Conservation (phyloP, 2,797 vertebrate species). For the Anolis apletophallus region DNA sequence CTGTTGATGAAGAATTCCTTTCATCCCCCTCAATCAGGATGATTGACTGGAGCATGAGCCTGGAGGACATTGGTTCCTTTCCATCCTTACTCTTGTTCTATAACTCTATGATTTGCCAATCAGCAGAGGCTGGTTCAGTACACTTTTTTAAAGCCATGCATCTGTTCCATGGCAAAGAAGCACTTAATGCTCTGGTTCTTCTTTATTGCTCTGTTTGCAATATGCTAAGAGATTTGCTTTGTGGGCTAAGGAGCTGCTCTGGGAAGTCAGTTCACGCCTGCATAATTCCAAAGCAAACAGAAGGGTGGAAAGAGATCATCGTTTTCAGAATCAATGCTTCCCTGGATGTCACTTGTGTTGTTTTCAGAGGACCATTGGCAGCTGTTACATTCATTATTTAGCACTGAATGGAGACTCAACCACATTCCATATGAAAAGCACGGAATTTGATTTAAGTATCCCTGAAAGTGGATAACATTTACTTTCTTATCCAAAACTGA, state of each 20-base stretch:
- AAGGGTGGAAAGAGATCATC: neutral
- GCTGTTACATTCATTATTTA: constrained; percentile 27
- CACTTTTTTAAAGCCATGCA: neutral
- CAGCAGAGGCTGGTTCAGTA: neutral
- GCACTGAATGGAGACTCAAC: neutral
- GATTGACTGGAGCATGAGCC: too few relatives aligned
- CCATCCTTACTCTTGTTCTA: neutral
- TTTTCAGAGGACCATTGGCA: constrained; percentile 17
- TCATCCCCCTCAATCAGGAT: neutral
- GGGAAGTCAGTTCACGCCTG: neutral
- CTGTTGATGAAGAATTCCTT: neutral
- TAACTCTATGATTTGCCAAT: neutral
- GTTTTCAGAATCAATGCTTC: constrained; percentile 12
- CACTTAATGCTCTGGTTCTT: neutral
- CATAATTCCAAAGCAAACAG: neutral
- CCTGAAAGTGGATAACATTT: constrained; percentile 7
- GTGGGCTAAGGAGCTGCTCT: neutral
- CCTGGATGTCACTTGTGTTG: neutral
- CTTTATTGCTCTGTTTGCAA: neutral
- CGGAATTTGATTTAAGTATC: neutral
- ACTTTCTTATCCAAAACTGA: neutral
- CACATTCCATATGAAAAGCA: constrained; percentile 15
- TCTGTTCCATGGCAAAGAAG: neutral
- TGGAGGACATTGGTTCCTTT: neutral
- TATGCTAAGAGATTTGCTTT: neutral